Percentiles rank a stretch among this genome's conserved stretches.
Conservation (phyloP, 2,797 vertebrate species). For the Acrossocheilus fasciatus region DNA sequence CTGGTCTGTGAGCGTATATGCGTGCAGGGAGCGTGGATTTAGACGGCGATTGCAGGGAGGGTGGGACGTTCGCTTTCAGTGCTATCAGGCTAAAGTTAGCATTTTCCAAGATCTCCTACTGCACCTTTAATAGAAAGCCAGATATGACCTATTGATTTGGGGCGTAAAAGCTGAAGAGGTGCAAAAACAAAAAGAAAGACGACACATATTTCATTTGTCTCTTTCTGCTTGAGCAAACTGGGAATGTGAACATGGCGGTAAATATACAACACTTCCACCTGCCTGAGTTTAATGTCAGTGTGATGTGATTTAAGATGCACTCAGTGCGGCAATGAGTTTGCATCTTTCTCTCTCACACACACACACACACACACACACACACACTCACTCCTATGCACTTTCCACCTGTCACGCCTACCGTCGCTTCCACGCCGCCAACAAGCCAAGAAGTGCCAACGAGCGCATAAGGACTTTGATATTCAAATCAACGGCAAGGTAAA, state of each 20-base stretch:
- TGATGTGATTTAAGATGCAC: slow-evolving; percentile 34
- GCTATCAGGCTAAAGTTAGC: too few species aligned
- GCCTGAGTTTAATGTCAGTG: slow-evolving; percentile 28
- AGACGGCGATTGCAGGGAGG: too few species aligned
- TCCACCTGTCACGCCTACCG: slow-evolving; percentile 27
- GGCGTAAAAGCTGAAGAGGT: background rate
- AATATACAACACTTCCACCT: slow-evolving; percentile 36
- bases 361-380: background rate
- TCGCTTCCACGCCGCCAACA: slow-evolving; percentile 7
- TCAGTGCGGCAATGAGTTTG: slow-evolving; percentile 35
- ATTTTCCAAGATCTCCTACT: too few species aligned
- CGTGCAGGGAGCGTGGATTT: too few species aligned
- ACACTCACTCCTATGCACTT: background rate
- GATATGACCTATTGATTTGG: background rate
- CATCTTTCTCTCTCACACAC: background rate
- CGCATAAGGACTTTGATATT: slow-evolving; percentile 47
- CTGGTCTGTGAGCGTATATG: too few species aligned
- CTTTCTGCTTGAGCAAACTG: slow-evolving; percentile 27
- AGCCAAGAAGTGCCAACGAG: slow-evolving; percentile 21
- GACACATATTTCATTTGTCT: slow-evolving; percentile 30
- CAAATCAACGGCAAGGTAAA: slow-evolving; percentile 44
- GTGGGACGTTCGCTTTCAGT: too few species aligned
- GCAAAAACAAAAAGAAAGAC: background rate
- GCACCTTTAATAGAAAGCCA: background rate
- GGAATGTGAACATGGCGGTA: background rate